These are phyloP conservation scores for Chydorus sphaericus DNA, from an alignment of 2,888 invertebrate genomes.

Conservation along the genomic window DNA sequence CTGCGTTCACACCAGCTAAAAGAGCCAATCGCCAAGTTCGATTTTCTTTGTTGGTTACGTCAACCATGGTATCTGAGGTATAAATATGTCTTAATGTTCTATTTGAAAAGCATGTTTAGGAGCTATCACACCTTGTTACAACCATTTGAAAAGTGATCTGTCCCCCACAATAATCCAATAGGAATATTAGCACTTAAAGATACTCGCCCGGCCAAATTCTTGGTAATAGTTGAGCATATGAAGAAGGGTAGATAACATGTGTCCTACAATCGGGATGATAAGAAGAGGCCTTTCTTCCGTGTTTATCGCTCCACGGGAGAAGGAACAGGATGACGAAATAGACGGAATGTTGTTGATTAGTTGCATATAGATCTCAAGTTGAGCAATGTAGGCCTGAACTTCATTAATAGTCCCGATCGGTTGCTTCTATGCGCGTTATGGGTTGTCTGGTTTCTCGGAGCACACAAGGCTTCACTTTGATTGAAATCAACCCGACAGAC, in stretches of 20 bases:
- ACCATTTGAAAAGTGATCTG: background rate
- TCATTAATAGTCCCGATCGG: no score
- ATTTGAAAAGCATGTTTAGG: no score
- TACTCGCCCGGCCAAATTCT: background rate
- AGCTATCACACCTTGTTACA: no score
- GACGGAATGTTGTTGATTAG: slow-evolving; percentile 7
- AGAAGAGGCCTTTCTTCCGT: background rate
- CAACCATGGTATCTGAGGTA: background rate
- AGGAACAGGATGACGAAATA: background rate
- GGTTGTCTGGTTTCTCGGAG: no score
- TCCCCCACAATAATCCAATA: background rate
- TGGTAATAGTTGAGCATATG: background rate
- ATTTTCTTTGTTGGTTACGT: background rate
- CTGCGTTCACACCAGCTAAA: background rate
- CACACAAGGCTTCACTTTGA: no score
- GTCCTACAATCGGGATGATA: slow-evolving; percentile 1
- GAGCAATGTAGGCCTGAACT: background rate
- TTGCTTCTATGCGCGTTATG: no score
- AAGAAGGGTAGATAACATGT: background rate
- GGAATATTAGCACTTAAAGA: background rate
- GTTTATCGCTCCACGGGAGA: background rate
- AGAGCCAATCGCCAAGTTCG: background rate
- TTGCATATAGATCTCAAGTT: background rate
- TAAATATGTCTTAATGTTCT: no score
- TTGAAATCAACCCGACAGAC: no score